These are phyloP conservation scores for Sebastes melanostomus DNA, from an alignment of 2,797 vertebrate species.

Conservation along the genomic window DNA sequence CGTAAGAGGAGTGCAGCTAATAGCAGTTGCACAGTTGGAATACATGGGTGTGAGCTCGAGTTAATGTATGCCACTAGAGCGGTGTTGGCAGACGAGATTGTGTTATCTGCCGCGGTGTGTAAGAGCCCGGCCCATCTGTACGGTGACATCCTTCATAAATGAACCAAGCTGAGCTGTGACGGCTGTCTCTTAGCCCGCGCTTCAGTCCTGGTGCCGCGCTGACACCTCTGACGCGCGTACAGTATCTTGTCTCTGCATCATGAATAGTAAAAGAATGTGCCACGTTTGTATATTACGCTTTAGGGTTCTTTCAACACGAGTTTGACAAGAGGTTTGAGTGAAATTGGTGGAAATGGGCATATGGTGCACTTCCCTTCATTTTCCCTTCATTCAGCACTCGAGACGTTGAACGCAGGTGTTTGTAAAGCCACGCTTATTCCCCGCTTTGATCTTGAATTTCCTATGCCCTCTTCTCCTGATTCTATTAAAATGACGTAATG, in stretches of 20 bases:
- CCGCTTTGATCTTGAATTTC: conserved; percentile 1
- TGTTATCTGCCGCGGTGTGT: conserved; percentile 56
- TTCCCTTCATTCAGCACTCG: conserved; percentile 4
- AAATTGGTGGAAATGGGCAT: conserved; percentile 52
- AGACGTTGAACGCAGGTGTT: conserved; percentile 25
- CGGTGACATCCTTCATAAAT: conserved; percentile 65
- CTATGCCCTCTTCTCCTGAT: not conserved
- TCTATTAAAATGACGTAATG: not conserved
- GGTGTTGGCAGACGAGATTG: conserved; percentile 74
- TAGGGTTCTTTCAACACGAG: conserved; percentile 33
- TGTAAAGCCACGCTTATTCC: not conserved
- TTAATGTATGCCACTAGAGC: conserved; percentile 72
- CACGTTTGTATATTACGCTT: conserved; percentile 44
- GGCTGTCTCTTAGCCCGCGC: conserved; percentile 57
- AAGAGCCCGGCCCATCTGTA: conserved; percentile 59
- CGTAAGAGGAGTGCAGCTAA: conserved; percentile 61
- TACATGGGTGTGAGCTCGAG: conserved; percentile 73
- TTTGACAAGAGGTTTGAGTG: conserved; percentile 54
- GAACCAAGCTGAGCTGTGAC: conserved; percentile 64
- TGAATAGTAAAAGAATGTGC: conserved; percentile 50
- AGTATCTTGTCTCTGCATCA: conserved; percentile 38
- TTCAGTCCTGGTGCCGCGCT: conserved; percentile 35
- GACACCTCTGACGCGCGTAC: conserved; percentile 45
- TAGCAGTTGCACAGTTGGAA: conserved; percentile 59
- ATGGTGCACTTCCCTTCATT: conserved; percentile 23